A percentile compares a stretch with the other conserved stretches of the same genome.
Conservation (phyloP, 2,113 vertebrate genomes). For the Opisthocomus hoazin region DNA sequence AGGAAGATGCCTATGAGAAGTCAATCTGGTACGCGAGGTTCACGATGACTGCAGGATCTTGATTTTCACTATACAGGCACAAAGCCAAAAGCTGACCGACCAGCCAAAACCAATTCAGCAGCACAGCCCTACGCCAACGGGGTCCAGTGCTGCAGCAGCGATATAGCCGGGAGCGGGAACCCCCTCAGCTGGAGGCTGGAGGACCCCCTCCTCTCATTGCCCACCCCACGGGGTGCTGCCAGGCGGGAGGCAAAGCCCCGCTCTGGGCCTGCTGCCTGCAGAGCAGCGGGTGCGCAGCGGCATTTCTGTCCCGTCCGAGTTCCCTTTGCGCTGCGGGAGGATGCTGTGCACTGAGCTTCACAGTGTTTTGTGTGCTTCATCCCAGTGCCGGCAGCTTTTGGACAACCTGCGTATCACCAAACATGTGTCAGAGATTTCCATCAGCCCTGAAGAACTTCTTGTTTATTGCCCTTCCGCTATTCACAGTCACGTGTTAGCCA, state of each 20-base stretch:
- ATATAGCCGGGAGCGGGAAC: background rate
- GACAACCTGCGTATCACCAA: background rate
- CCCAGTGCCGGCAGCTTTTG: background rate
- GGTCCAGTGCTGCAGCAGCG: background rate
- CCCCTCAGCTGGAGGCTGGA: background rate
- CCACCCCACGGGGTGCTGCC: background rate
- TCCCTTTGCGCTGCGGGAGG: background rate
- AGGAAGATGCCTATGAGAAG: background rate
- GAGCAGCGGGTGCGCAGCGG: background rate
- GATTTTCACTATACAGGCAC: background rate
- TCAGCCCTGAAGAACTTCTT: background rate
- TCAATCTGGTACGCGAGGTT: background rate
- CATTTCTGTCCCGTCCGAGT: background rate
- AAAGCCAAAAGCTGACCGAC: background rate
- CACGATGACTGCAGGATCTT: background rate
- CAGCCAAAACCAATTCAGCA: background rate
- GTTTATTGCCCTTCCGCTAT: background rate
- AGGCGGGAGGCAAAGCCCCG: background rate
- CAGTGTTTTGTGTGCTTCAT: background rate
- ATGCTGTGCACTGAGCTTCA: background rate
- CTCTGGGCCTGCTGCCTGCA: background rate
- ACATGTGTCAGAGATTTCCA: background rate
- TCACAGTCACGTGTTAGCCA: background rate
- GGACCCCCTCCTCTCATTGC: accelerated
- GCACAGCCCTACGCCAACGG: accelerated